Base-by-base conservation (phyloP, 2,797 vertebrate species). In the Myioborus melanocephalus region DNA sequence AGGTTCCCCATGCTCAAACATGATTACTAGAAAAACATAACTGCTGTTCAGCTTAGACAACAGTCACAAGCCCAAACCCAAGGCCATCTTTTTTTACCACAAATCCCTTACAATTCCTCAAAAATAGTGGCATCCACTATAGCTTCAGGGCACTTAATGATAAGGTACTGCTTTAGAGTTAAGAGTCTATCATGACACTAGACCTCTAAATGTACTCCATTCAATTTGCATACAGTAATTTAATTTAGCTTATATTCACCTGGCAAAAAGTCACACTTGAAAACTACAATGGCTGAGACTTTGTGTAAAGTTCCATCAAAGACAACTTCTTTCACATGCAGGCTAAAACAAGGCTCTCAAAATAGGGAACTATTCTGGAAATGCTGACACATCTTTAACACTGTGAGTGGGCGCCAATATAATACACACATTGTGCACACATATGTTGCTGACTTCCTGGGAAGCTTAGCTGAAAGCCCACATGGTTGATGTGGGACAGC, bases 391-490 rank as follows among this genome's bases (percentile, higher is more conserved):
- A 94, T 96, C 93, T 87, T 92, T 73, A 95, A 77, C 83, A 73
- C 73, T 80, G 55, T 12, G 88, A 96, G 95, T 96, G 90, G 96
- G 96, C 43, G 43, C 81, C 91, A 93, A 80, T 89, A 96, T 93
- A 96, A 96, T 97, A 89, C 86, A 93, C 93, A 95, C 92, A 96
- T 95, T 96, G 95, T 96, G 91, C 80, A 93, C 94, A 93, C 95
- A 96, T 85, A 96, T 92, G 95, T 93, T 96, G 95, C 93, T 90
- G 93, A 95, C 94, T 96, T 96, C 95, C 94, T 83, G 93, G 80
- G 92, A 94, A 95, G 93, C 93, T 95, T 93, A 95, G 94, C 82
- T 87, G 77, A 94, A 95, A 97, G 93, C 94, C 93, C 96, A 90
- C 77, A 84, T 35, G 63, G 89, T 79, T 96, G 88, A 95, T 96